These are phyloP conservation scores for Solen grandis DNA, from an alignment of 1,140 invertebrate species.

Conservation along the genomic window DNA sequence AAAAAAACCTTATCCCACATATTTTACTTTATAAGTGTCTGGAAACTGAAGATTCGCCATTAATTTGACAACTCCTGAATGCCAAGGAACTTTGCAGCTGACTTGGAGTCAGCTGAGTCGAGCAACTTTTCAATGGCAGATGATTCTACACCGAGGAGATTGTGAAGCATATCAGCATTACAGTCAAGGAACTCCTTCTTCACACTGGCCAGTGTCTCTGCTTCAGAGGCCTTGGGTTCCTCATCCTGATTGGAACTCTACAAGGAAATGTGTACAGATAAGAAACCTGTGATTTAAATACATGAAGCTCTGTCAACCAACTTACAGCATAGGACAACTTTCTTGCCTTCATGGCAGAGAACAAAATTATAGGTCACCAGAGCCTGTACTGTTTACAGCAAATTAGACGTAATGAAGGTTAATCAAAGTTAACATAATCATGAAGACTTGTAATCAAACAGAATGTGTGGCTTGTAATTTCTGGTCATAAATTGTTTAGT, in stretches of 20 bases:
- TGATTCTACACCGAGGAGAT: slow-evolving; percentile 92
- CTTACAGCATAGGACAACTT: not conserved
- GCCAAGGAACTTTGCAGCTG: slow-evolving; percentile 90
- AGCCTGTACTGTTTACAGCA: not conserved
- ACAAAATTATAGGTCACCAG: not conserved
- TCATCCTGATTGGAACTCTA: not conserved
- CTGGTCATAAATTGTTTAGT: no score
- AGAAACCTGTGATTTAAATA: not conserved
- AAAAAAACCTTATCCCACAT: no score
- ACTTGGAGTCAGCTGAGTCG: slow-evolving; percentile 88
- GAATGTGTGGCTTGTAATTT: no score
- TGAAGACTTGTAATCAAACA: no score
- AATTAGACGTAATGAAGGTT: no score
- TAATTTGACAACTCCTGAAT: slow-evolving; percentile 41
- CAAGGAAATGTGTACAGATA: not conserved
- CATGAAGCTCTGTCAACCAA: not conserved
- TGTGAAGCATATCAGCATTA: slow-evolving; percentile 89
- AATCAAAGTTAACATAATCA: no score
- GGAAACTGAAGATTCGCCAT: no score
- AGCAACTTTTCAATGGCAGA: slow-evolving; percentile 93
- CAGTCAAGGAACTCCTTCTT: slow-evolving; percentile 77
- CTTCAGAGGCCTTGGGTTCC: not conserved
- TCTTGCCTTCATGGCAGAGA: not conserved
- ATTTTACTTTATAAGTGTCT: no score
- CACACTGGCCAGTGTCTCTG: not conserved